Evolutionary conservation across 2,888 invertebrate species (phyloP).

Genomic region (Argyresthia albistria): DNA sequence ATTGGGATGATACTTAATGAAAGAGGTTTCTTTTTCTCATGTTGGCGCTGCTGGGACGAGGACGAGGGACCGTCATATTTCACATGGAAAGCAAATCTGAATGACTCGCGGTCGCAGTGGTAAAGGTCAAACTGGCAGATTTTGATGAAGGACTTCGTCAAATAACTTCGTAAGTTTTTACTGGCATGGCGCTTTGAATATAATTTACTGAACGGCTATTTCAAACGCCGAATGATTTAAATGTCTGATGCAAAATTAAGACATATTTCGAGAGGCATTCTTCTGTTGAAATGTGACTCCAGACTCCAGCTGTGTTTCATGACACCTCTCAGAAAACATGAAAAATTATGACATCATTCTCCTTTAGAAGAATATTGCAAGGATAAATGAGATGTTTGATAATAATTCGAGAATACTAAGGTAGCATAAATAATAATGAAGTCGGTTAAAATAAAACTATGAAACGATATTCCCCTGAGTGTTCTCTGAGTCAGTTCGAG

Average conservation of each 20-base stretch:
- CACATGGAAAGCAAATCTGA: constrained; percentile 10
- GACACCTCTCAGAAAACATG: too few species aligned
- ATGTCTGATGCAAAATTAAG: neutral
- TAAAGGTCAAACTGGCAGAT: constrained; percentile 22
- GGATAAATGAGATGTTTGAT: too few species aligned
- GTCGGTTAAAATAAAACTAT: too few species aligned
- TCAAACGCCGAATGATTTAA: neutral
- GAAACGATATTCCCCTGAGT: too few species aligned
- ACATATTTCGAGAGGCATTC: constrained; percentile 7
- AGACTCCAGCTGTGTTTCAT: too few species aligned
- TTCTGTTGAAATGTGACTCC: neutral
- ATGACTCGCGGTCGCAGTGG: constrained; percentile 25
- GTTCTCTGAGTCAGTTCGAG: too few species aligned
- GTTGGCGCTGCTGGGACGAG: constrained; percentile 22
- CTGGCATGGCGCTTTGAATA: neutral
- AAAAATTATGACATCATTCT: too few species aligned
- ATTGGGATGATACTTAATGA: constrained; percentile 29
- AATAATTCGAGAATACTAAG: too few species aligned
- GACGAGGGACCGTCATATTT: constrained; percentile 50
- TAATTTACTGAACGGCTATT: neutral
- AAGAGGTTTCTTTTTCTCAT: constrained; percentile 29
- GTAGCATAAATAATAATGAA: too few species aligned
- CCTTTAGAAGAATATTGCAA: too few species aligned
- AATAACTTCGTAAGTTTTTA: constrained; percentile 11
- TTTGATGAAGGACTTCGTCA: constrained; percentile 19